Evolutionary conservation across 2,888 invertebrate genomes (phyloP), one percentile per base, ranked within the genome.

Genomic region (Eilema sororculum): DNA sequence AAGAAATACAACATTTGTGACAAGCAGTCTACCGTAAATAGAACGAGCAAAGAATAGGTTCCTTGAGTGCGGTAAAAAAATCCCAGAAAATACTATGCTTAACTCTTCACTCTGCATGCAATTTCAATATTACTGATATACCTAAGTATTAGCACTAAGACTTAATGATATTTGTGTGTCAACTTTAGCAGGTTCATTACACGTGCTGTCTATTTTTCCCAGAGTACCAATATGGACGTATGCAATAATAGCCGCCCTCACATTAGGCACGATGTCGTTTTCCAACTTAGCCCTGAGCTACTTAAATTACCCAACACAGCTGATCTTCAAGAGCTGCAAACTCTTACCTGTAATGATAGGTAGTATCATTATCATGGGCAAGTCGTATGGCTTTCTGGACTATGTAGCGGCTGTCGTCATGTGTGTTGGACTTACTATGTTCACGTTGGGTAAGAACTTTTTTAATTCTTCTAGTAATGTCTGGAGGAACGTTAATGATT

Each of bases 321-420:
- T 99, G 59, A 99, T 99, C 84, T 99, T 99, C 89, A 99, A 99
- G 91, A 99, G 99, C 89, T 99, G 99, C 91, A 99, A 99, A 90
- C 96, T 99, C 0, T 98, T 99, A 83, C 99, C 99, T 0, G 99
- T 99, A 0, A 96, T 99, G 89, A 96, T 99, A 75, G 99, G 99
- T 28, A 98, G 99, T 80, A 98, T 99, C 79, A 87, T 99, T 65
- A 99, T 99, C 85, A 97, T 99, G 93, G 97, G 97, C 70, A 99
- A 99, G 93, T 96, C 96, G 80, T 99, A 99, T 90, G 97, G 97
- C 1, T 95, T 97, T 24, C 87, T 98, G 74, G 99, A 99, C 90
- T 98, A 99, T 90, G 81, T 97, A 10, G 98, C 99, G 0, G 98
- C 99, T 65, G 86, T 97, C 10, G 94, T 97, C 67, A 99, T 99